These are phyloP conservation scores for Hyperoplus lanceolatus DNA, from an alignment of 2,797 vertebrate genomes.

Conservation along the genomic window DNA sequence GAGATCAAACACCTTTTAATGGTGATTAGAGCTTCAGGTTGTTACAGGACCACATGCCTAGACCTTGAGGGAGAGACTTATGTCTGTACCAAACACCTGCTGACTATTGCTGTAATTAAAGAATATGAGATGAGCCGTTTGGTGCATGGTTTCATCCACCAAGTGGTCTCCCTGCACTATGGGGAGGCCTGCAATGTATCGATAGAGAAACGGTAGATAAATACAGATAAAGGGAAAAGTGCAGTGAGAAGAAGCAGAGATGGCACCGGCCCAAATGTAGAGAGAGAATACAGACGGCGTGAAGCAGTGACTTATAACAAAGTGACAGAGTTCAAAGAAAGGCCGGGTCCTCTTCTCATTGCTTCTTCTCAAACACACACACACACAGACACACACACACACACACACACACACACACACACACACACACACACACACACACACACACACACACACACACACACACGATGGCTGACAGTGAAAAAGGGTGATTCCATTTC, in stretches of 20 bases:
- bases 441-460: conserved; percentile 24
- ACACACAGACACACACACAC: conserved; percentile 22
- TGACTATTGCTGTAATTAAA: conserved; percentile 48
- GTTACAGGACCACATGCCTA: conserved; percentile 57
- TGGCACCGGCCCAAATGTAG: conserved; percentile 37
- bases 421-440: conserved; percentile 27
- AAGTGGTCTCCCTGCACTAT: neutral
- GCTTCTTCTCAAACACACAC: conserved; percentile 48
- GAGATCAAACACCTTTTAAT: conserved; percentile 73
- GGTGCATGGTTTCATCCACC: conserved; percentile 20
- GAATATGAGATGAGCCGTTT: conserved; percentile 41
- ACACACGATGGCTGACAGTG: conserved; percentile 56
- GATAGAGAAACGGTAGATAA: conserved; percentile 20
- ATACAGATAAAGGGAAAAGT: conserved; percentile 35
- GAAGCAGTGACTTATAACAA: conserved; percentile 73
- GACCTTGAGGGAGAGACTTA: conserved; percentile 41
- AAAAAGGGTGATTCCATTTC: conserved; percentile 74
- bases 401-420: conserved; percentile 26
- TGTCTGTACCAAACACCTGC: conserved; percentile 45
- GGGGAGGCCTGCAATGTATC: conserved; percentile 4
- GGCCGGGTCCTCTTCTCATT: conserved; percentile 66
- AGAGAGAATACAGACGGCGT: conserved; percentile 51
- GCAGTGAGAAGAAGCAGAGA: conserved; percentile 26
- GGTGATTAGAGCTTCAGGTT: conserved; percentile 68
- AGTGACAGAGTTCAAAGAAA: conserved; percentile 78